Evolutionary conservation across 2,888 invertebrate species (phyloP).

Genomic region (Prenolepis imparis): DNA sequence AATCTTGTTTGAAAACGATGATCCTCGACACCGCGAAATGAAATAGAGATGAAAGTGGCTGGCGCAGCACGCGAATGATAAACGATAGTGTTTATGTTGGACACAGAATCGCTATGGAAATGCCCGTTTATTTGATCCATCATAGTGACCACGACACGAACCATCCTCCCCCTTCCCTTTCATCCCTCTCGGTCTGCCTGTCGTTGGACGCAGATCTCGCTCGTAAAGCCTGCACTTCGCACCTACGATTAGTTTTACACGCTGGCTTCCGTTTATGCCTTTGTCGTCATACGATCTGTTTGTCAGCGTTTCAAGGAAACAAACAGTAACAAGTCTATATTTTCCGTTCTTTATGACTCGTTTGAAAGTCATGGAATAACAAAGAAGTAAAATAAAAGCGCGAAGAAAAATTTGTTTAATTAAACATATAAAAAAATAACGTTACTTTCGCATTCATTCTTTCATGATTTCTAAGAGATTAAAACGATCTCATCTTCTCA

Average conservation of each 20-base stretch:
- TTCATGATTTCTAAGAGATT: neutral
- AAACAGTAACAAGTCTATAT: slow-evolving; percentile 29
- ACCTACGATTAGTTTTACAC: slow-evolving; percentile 56
- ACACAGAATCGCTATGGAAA: slow-evolving; percentile 57
- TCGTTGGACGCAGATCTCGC: slow-evolving; percentile 57
- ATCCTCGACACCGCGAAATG: slow-evolving; percentile 24
- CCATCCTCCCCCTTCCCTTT: neutral
- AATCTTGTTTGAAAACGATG: slow-evolving; percentile 25
- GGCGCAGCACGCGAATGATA: slow-evolving; percentile 37
- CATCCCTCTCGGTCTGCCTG: slow-evolving; percentile 38
- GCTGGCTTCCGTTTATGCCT: slow-evolving; percentile 51
- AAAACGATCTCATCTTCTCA: neutral
- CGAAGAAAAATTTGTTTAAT: neutral
- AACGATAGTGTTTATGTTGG: slow-evolving; percentile 57
- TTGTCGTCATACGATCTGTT: slow-evolving; percentile 32
- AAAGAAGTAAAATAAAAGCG: neutral
- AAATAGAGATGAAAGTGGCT: slow-evolving; percentile 46
- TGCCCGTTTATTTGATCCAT: slow-evolving; percentile 55
- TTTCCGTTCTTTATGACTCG: slow-evolving; percentile 12
- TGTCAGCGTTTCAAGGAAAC: slow-evolving; percentile 49
- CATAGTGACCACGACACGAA: slow-evolving; percentile 52
- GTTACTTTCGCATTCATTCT: neutral
- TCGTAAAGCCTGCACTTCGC: slow-evolving; percentile 56
- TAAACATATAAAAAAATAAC: neutral
- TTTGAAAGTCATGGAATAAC: neutral